These are phyloP conservation scores for Trachelus iudaicus DNA, from an alignment of 2,888 invertebrate genomes.

Conservation along the genomic window DNA sequence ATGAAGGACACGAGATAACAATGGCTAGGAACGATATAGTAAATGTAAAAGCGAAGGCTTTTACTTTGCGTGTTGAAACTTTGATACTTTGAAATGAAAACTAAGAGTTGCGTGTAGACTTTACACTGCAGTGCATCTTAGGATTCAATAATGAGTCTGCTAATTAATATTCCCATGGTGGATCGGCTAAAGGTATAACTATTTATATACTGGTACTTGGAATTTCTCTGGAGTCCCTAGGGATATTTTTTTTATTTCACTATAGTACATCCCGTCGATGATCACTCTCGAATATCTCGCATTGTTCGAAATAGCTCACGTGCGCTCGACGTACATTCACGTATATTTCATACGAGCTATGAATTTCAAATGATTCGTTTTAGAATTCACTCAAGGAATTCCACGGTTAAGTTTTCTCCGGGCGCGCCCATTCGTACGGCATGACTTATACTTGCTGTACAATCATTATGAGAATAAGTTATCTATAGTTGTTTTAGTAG, in stretches of 20 bases:
- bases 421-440: not conserved
- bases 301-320: not conserved
- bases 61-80: not conserved
- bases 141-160: not conserved
- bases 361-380: not conserved
- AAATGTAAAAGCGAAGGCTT: not conserved
- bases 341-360: not conserved
- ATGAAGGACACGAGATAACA: not conserved
- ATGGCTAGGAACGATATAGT: not conserved
- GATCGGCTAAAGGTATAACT: not conserved
- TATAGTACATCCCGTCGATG: not conserved
- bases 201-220: not conserved
- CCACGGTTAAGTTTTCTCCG: not conserved
- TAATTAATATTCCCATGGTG: not conserved
- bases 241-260: not conserved
- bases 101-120: not conserved
- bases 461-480: not conserved
- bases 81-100: not conserved
- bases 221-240: not conserved
- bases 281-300: not conserved
- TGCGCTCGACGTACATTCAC: not conserved
- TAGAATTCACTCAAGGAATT: not conserved
- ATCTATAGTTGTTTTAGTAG: not conserved
- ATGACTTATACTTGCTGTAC: not conserved
- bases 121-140: not conserved